Conservation (phyloP, 2,113 vertebrate species). For the Regulus satrapa region DNA sequence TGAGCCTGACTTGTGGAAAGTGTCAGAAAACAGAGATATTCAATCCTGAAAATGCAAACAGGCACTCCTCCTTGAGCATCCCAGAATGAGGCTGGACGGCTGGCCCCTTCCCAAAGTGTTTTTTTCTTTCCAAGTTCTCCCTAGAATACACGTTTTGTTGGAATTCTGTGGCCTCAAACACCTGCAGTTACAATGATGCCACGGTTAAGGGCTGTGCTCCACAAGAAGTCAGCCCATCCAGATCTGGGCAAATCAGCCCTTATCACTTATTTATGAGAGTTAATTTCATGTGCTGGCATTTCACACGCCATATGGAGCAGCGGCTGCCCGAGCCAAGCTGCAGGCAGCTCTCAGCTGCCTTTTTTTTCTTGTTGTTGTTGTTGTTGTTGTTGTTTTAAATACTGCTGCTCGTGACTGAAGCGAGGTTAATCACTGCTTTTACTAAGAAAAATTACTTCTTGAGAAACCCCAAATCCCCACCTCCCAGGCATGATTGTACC, state of each 20-base stretch:
- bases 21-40: neutral
- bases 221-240: neutral
- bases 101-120: neutral
- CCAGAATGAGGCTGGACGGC: fast-evolving
- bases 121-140: neutral
- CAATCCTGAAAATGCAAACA: neutral
- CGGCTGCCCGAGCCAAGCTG: neutral
- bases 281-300: constrained; percentile 37
- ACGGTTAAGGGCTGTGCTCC: neutral
- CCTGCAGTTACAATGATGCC: neutral
- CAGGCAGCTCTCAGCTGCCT: neutral
- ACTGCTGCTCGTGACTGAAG: neutral
- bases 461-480: neutral
- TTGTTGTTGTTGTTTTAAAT: neutral
- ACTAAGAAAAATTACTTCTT: neutral
- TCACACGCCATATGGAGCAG: neutral
- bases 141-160: neutral
- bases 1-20: neutral
- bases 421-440: neutral
- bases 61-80: neutral
- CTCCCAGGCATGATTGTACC: neutral
- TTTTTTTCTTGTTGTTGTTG: neutral
- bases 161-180: neutral
- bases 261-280: constrained; percentile 43
- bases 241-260: constrained; percentile 3